Conservation (phyloP, 1,140 invertebrate species). For the Rhynchophorus ferrugineus region DNA sequence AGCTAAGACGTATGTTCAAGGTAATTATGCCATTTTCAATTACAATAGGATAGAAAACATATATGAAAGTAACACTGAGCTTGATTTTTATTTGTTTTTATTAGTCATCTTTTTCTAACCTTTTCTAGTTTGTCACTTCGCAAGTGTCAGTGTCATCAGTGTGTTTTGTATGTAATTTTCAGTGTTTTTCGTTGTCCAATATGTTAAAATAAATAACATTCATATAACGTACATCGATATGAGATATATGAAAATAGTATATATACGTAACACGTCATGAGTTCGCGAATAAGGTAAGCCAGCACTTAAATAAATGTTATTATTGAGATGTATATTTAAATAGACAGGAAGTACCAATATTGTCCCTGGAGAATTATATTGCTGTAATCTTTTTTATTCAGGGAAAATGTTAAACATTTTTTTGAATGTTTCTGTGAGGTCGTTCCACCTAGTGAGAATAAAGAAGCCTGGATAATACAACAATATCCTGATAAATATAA, state of each 20-base stretch:
- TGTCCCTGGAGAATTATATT: neutral
- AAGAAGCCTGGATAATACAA: constrained; percentile 63
- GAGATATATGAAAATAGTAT: neutral
- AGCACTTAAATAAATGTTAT: neutral
- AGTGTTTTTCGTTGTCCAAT: constrained; percentile 1
- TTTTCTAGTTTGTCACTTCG: no score
- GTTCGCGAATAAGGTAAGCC: constrained; percentile 11
- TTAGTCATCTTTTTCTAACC: no score
- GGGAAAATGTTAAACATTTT: constrained; percentile 69
- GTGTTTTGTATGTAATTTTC: neutral
- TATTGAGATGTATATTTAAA: neutral
- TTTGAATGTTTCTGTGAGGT: constrained; percentile 82
- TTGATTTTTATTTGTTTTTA: no score
- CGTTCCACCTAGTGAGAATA: constrained; percentile 53
- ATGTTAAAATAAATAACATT: constrained; percentile 3
- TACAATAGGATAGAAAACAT: no score
- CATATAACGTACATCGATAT: neutral
- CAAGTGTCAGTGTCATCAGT: constrained; percentile 1
- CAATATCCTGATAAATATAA: constrained; percentile 68
- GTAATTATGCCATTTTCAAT: no score
- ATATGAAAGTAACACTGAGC: no score
- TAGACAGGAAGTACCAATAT: neutral
- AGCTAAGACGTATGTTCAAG: no score
- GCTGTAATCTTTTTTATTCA: constrained; percentile 33
- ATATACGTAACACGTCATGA: constrained; percentile 8